Conservation (phyloP, 2,113 vertebrate genomes). For the Dasyornis broadbenti region DNA sequence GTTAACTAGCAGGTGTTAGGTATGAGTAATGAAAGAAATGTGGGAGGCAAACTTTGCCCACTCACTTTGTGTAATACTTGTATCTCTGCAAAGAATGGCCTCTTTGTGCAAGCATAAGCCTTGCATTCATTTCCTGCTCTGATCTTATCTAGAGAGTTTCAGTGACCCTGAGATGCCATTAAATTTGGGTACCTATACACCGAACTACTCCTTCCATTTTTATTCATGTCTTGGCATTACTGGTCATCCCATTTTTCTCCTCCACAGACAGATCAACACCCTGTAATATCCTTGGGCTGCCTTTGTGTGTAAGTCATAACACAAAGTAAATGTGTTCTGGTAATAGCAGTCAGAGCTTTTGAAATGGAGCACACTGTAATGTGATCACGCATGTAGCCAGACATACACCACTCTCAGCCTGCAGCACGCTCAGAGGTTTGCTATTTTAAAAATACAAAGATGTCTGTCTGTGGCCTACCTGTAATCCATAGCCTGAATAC, state of each 20-base stretch:
- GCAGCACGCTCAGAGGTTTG: background rate
- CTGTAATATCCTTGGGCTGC: slow-evolving; percentile 1
- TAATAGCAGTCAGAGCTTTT: background rate
- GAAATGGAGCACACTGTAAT: background rate
- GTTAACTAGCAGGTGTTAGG: slow-evolving; percentile 44
- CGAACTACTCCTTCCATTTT: background rate
- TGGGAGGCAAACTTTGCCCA: slow-evolving; percentile 28
- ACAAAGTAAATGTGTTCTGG: background rate
- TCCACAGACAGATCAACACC: slow-evolving; percentile 19
- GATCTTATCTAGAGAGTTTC: slow-evolving; percentile 55
- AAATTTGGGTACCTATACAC: background rate
- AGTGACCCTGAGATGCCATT: slow-evolving; percentile 21
- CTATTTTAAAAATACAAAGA: background rate
- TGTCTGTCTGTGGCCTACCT: background rate
- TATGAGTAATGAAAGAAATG: slow-evolving; percentile 59
- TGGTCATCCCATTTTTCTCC: background rate
- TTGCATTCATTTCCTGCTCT: slow-evolving; percentile 44
- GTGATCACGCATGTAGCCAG: background rate
- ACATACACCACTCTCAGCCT: background rate
- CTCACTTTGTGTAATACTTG: slow-evolving; percentile 20
- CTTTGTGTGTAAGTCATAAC: background rate
- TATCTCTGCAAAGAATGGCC: slow-evolving; percentile 16
- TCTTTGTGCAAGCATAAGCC: slow-evolving; percentile 50
- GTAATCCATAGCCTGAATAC: background rate
- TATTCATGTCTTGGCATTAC: background rate